Base-by-base conservation (phyloP, 2,113 vertebrate genomes). In the Paradisaea rubra region DNA sequence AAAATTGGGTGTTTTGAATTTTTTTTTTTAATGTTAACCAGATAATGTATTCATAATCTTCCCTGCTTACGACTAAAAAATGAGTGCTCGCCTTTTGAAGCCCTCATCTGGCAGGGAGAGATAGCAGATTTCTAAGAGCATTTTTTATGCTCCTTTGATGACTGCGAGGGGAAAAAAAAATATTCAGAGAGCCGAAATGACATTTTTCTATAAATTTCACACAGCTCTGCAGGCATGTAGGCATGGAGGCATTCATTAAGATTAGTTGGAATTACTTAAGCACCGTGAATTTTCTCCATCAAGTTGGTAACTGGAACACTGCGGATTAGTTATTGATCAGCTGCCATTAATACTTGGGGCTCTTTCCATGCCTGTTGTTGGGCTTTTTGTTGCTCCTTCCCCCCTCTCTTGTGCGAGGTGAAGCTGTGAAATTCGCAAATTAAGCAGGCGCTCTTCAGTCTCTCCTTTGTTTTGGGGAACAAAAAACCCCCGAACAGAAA, bases 281-380 rank as follows among this genome's bases (percentile, higher is more conserved):
- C 94, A 95, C 96, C 94, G 71, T 96, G 95, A 95, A 96, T 96
- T 96, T 97, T 94, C 94, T 95, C 95, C 94, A 96, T 97, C 95
- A 93, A 89, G 95, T 91, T 96, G 95, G 93, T 95, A 97, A 94
- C 96, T 96, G 94, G 94, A 97, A 96, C 96, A 91, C 94, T 85
- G 94, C 6, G 88, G 97, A 97, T 97, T 97, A 97, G 97, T 97
- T 97, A 97, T 97, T 97, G 97, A 97, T 97, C 97, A 97, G 94
- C 79, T 94, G 95, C 96, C 94, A 94, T 96, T 97, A 97, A 97
- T 96, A 96, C 93, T 96, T 64, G 78, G 89, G 96, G 95, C 94
- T 93, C 88, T 95, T 97, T 97, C 96, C 96, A 95, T 93, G 97
- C 93, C 87, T 97, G 88, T 96, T 96, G 86, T 95, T 95, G 94